These are phyloP conservation scores for Yoshiicerus persimilis DNA, from an alignment of 1,140 invertebrate genomes.

Conservation along the genomic window DNA sequence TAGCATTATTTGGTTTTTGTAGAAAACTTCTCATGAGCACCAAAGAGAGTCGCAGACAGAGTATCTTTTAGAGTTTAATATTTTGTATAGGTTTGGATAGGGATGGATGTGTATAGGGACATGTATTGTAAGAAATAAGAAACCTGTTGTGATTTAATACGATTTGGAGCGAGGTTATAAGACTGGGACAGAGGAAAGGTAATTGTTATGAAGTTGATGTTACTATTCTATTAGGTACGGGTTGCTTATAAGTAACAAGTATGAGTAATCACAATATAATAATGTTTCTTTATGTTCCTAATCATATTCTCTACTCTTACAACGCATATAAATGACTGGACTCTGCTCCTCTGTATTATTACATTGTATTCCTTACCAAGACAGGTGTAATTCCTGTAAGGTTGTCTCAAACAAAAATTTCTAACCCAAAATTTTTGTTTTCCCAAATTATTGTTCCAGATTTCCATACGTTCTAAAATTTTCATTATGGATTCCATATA, in stretches of 20 bases:
- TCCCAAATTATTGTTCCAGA: no score
- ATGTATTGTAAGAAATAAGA: background rate
- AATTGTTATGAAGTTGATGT: background rate
- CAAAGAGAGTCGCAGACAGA: background rate
- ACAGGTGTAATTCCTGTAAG: no score
- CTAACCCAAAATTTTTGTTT: no score
- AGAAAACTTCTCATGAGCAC: background rate
- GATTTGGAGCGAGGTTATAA: conserved; percentile 19
- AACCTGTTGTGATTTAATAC: conserved; percentile 13
- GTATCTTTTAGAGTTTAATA: background rate
- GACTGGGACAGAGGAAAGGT: background rate
- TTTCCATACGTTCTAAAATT: no score
- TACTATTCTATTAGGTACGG: background rate
- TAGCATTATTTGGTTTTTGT: background rate
- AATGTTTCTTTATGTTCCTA: background rate
- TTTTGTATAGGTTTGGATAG: no score
- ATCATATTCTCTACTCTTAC: background rate
- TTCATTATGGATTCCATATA: no score
- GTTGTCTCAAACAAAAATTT: no score
- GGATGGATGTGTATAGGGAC: background rate
- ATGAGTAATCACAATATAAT: background rate
- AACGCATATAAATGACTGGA: no score
- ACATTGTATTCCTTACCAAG: no score
- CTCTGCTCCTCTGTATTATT: no score
- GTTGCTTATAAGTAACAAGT: background rate